Percentiles rank a stretch among this genome's conserved stretches.
Evolutionary conservation across 2,113 vertebrate species (phyloP).

Genomic region (Balaenoptera acutorostrata): DNA sequence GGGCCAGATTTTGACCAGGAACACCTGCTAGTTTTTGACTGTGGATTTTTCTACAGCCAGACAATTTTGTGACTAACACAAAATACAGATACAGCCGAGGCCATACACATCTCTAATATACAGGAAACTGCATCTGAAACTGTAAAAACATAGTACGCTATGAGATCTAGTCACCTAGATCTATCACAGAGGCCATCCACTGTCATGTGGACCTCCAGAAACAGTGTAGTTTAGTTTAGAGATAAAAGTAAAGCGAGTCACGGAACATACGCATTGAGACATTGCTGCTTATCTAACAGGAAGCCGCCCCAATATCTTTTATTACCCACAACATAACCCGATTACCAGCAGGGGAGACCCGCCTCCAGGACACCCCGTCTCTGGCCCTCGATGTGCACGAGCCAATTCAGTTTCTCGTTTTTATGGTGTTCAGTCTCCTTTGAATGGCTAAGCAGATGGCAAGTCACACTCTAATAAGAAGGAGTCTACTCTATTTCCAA

Average conservation of each 20-base stretch:
- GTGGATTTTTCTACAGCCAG: conserved; percentile 23
- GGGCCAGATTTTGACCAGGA: background rate
- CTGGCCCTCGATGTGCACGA: background rate
- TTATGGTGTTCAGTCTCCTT: background rate
- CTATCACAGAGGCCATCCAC: background rate
- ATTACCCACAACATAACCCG: background rate
- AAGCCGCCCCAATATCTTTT: background rate
- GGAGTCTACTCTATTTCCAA: background rate
- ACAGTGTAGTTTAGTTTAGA: background rate
- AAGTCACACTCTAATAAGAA: background rate
- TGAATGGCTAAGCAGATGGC: background rate
- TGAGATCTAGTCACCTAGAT: background rate
- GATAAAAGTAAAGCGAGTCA: background rate
- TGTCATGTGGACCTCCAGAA: background rate
- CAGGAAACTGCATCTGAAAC: background rate
- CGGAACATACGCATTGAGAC: background rate
- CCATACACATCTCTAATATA: background rate
- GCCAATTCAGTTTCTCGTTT: background rate
- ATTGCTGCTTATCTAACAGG: background rate
- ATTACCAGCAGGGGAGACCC: background rate
- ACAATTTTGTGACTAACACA: background rate
- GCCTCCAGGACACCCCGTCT: background rate
- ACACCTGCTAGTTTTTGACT: background rate
- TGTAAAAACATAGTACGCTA: background rate
- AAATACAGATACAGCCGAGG: background rate